Evolutionary conservation across 92 coral and sea anemone species (phyloP).

Genomic region (Epizoanthus stellaris): DNA sequence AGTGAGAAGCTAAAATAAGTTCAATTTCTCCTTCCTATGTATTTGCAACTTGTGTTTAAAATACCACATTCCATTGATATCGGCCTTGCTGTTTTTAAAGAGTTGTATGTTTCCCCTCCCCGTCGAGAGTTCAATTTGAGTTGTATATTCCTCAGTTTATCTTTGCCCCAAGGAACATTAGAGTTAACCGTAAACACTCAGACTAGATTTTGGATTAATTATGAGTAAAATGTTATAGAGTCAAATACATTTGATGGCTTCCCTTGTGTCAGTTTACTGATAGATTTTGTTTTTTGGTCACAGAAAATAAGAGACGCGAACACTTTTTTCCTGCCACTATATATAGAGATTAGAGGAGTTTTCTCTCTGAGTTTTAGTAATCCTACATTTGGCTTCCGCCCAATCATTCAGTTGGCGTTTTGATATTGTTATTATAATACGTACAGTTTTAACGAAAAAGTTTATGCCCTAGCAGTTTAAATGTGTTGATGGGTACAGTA

Average conservation of each 20-base stretch:
- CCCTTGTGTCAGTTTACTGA: too few relatives aligned
- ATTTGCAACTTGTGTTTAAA: too few relatives aligned
- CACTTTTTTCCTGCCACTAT: neutral
- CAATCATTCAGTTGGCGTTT: neutral
- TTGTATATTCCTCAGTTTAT: neutral
- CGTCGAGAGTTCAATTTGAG: neutral
- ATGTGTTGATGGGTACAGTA: too few relatives aligned
- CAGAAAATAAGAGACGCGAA: neutral
- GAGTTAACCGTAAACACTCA: neutral
- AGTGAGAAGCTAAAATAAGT: too few relatives aligned
- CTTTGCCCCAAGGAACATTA: conserved; percentile 4
- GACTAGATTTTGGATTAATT: too few relatives aligned
- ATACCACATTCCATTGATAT: neutral
- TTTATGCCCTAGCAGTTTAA: neutral
- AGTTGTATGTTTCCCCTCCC: neutral
- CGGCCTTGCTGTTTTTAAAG: neutral
- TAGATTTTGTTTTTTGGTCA: neutral
- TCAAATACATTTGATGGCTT: neutral
- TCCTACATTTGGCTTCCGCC: neutral
- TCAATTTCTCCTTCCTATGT: too few relatives aligned
- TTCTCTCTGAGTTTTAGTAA: neutral
- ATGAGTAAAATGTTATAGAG: too few relatives aligned
- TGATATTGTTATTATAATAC: neutral
- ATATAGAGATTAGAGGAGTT: neutral
- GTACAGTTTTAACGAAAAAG: neutral